Evolutionary conservation across 2,113 vertebrate species (phyloP).

Genomic region (Anseranas semipalmata): DNA sequence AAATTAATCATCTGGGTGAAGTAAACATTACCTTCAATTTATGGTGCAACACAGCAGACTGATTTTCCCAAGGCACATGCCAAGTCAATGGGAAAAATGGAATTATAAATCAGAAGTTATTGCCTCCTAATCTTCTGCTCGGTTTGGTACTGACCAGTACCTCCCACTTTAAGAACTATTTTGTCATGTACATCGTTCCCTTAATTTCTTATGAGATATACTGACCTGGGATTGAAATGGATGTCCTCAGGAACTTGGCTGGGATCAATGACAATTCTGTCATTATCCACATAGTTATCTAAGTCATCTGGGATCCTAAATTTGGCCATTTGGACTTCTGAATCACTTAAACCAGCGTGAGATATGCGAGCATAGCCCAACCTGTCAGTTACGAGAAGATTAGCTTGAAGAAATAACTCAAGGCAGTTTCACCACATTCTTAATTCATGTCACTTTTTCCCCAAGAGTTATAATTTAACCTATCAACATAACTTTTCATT

Average conservation of each 20-base stretch:
- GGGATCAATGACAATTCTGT: conserved; percentile 68
- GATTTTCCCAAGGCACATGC: neutral
- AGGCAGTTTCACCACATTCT: neutral
- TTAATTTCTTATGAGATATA: neutral
- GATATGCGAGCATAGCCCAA: conserved; percentile 80
- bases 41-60: neutral
- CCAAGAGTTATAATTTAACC: neutral
- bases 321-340: conserved; percentile 79
- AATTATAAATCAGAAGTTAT: neutral
- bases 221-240: conserved; percentile 77
- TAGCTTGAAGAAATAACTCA: neutral
- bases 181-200: neutral
- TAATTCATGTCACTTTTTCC: neutral
- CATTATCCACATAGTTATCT: conserved; percentile 69
- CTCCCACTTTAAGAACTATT: neutral
- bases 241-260: conserved; percentile 67
- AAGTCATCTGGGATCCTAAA: conserved; percentile 76
- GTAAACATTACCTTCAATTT: neutral
- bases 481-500: neutral
- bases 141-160: neutral
- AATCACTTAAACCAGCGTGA: conserved; percentile 79
- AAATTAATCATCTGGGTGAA: neutral
- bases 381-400: conserved; percentile 33
- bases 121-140: neutral
- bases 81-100: neutral